phyloP scores from a whole-genome alignment of 2,888 invertebrate genomes.

The Diploptera punctata region DNA sequence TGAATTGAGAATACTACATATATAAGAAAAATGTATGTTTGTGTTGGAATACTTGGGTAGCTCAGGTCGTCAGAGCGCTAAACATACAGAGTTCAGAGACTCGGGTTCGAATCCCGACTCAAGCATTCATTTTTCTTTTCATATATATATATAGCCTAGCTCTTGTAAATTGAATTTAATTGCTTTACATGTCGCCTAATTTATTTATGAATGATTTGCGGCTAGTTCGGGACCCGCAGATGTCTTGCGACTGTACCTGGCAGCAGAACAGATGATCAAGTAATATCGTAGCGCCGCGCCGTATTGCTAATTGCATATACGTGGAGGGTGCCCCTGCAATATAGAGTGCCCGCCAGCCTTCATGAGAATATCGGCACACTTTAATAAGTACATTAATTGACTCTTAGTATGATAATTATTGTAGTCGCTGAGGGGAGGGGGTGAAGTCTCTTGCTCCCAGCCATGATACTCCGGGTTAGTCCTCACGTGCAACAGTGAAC shows the following conservation, averaged over 20 bases:
- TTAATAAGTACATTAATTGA: conserved; percentile 40
- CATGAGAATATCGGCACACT: conserved; percentile 27
- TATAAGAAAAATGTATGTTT: too few species aligned
- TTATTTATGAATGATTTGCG: too few species aligned
- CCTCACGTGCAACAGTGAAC: neutral
- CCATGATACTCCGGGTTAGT: conserved; percentile 3
- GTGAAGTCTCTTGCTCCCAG: conserved; percentile 8
- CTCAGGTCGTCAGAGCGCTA: too few species aligned
- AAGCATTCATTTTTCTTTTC: too few species aligned
- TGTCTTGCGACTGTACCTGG: neutral
- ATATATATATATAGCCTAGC: too few species aligned
- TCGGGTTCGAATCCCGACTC: too few species aligned
- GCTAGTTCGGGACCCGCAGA: too few species aligned
- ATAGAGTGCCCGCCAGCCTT: conserved; percentile 23
- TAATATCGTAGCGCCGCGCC: conserved; percentile 26
- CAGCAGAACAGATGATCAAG: conserved; percentile 5
- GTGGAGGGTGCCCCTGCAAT: conserved; percentile 18
- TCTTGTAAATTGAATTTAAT: too few species aligned
- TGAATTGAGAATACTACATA: too few species aligned
- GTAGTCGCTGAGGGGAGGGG: conserved; percentile 21
- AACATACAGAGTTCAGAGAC: too few species aligned
- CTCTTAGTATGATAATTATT: conserved; percentile 39
- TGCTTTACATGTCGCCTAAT: too few species aligned
- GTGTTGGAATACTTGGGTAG: too few species aligned
- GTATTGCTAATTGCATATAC: conserved; percentile 32